Percentiles rank a stretch among this genome's conserved stretches.
phyloP scores from a whole-genome alignment of 2,888 invertebrate genomes.

The Meteorus colon region DNA sequence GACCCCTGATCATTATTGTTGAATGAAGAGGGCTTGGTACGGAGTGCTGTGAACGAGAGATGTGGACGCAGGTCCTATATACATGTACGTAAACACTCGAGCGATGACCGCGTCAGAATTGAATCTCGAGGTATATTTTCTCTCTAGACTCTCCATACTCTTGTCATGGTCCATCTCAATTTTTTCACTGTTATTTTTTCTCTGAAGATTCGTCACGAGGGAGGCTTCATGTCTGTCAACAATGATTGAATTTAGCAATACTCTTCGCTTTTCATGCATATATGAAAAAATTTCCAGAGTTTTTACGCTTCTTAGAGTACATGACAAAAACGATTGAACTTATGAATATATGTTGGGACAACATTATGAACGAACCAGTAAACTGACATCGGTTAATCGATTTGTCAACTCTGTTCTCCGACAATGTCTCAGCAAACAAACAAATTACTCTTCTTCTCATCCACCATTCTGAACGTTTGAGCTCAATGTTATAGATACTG shows the following conservation, averaged over 20 bases:
- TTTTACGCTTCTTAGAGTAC: background rate
- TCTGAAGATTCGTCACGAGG: background rate
- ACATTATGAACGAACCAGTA: too few relatives aligned
- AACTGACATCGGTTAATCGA: too few relatives aligned
- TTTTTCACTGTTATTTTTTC: background rate
- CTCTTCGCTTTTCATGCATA: background rate
- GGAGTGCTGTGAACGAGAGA: background rate
- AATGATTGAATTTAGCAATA: background rate
- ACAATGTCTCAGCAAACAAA: too few relatives aligned
- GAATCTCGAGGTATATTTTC: background rate
- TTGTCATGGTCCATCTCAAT: conserved; percentile 2
- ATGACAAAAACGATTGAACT: background rate
- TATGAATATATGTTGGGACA: background rate
- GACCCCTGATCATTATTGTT: background rate
- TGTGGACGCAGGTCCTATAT: background rate
- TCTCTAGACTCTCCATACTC: background rate
- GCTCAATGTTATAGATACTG: too few relatives aligned
- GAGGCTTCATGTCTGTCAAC: conserved; percentile 19
- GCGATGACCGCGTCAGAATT: conserved; percentile 14
- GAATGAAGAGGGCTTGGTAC: conserved; percentile 1
- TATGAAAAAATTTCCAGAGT: background rate
- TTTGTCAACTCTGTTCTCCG: too few relatives aligned
- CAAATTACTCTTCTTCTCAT: too few relatives aligned
- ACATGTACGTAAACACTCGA: background rate
- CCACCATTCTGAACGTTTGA: too few relatives aligned